Conservation (phyloP, 2,113 vertebrate species). For the Elgaria multicarinata region DNA sequence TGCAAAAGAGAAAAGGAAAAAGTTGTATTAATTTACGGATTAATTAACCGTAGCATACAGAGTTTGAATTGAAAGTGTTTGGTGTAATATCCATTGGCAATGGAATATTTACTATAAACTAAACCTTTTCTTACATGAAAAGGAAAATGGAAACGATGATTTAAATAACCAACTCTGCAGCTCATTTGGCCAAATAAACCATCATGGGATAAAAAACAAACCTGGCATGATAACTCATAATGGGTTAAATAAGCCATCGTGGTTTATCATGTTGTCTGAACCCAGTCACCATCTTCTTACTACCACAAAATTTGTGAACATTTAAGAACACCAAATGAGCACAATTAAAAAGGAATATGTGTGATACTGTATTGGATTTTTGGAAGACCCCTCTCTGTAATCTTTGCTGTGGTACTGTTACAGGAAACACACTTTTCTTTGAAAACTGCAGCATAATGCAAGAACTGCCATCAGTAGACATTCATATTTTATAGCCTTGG, state of each 20-base stretch:
- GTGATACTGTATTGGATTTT: constrained; percentile 42
- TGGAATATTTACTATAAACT: not conserved
- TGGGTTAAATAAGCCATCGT: too few species aligned
- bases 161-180: too few species aligned
- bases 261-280: too few species aligned
- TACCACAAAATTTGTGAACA: constrained; percentile 12
- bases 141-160: not conserved
- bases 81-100: not conserved
- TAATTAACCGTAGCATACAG: not conserved
- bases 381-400: constrained; percentile 23
- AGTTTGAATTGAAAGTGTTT: not conserved
- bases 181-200: too few species aligned
- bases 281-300: not conserved
- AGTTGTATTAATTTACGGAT: not conserved
- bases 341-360: constrained; percentile 41
- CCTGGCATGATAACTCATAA: too few species aligned
- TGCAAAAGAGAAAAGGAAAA: not conserved
- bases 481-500: constrained; percentile 66
- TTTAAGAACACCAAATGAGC: constrained; percentile 28
- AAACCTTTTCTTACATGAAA: not conserved
- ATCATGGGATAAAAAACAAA: too few species aligned
- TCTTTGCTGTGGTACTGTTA: constrained; percentile 18
- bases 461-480: constrained; percentile 49
- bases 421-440: constrained; percentile 28
- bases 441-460: constrained; percentile 33